These are phyloP conservation scores for Meriones psammophilus DNA, from an alignment of 2,797 vertebrate species.

Conservation along the genomic window DNA sequence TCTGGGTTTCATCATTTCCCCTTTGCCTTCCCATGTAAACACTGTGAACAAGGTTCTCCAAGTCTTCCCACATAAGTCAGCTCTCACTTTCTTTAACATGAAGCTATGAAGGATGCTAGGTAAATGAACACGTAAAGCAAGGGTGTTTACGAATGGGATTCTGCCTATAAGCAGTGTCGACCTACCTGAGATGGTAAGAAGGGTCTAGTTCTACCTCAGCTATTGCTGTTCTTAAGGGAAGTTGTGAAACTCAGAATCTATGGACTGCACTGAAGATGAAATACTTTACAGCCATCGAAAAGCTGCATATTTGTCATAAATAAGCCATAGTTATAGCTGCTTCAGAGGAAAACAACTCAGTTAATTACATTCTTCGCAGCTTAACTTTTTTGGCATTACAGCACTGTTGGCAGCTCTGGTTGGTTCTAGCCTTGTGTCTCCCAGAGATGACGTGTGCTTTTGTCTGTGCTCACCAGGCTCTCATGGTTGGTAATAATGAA, in stretches of 20 bases:
- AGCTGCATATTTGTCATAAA: neutral
- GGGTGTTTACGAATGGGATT: neutral
- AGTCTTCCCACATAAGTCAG: constrained; percentile 5
- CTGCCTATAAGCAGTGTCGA: neutral
- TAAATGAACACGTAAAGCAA: neutral
- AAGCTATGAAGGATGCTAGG: neutral
- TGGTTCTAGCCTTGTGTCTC: neutral
- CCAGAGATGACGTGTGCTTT: neutral
- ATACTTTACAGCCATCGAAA: neutral
- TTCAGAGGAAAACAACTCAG: neutral
- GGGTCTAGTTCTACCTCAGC: neutral
- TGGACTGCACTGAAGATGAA: neutral
- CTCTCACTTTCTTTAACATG: constrained; percentile 20
- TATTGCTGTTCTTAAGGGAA: neutral
- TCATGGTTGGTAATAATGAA: neutral
- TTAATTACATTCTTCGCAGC: neutral
- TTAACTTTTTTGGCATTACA: neutral
- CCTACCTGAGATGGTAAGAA: neutral
- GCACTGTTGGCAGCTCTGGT: neutral
- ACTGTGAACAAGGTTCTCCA: neutral
- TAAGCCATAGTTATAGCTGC: neutral
- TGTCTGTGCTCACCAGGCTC: neutral
- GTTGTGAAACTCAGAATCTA: neutral
- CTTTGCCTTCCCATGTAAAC: constrained; percentile 31
- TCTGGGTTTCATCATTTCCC: neutral